Evolutionary conservation across 1,140 invertebrate species (phyloP).

Genomic region (Meloidogyne exigua): DNA sequence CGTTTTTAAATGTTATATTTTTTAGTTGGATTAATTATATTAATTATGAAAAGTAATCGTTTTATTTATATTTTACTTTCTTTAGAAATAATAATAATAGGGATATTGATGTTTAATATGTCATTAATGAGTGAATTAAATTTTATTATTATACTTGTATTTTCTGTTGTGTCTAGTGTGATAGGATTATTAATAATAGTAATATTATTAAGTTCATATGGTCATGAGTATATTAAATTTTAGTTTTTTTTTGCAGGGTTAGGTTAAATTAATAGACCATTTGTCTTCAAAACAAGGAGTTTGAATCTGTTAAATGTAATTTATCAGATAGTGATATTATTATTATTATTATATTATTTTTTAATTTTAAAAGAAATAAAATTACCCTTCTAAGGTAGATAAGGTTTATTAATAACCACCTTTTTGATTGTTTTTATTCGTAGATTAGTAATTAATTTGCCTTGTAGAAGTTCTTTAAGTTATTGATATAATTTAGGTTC

Average conservation of each 20-base stretch:
- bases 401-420: no score
- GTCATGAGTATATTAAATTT: slow-evolving; percentile 31
- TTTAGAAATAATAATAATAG: slow-evolving; percentile 43
- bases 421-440: no score
- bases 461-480: slow-evolving; percentile 39
- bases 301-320: slow-evolving; percentile 30
- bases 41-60: slow-evolving; percentile 16
- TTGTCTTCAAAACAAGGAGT: slow-evolving; percentile 34
- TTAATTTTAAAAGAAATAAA: slow-evolving; percentile 35
- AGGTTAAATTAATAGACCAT: slow-evolving; percentile 32
- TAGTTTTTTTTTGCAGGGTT: slow-evolving; percentile 43
- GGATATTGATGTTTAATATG: no score
- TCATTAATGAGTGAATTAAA: no score
- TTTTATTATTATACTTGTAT: no score
- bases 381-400: slow-evolving; percentile 43
- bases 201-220: slow-evolving; percentile 30
- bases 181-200: slow-evolving; percentile 29
- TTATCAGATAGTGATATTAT: slow-evolving; percentile 33
- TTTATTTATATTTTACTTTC: slow-evolving; percentile 65
- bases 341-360: slow-evolving; percentile 25
- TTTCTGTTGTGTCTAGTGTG: slow-evolving; percentile 33
- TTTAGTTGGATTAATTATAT: slow-evolving; percentile 63
- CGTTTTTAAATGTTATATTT: slow-evolving; percentile 18
- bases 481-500: slow-evolving; percentile 52
- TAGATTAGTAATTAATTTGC: no score